These are phyloP conservation scores for Bujurquina vittata DNA, from an alignment of 2,113 vertebrate genomes.

Conservation along the genomic window DNA sequence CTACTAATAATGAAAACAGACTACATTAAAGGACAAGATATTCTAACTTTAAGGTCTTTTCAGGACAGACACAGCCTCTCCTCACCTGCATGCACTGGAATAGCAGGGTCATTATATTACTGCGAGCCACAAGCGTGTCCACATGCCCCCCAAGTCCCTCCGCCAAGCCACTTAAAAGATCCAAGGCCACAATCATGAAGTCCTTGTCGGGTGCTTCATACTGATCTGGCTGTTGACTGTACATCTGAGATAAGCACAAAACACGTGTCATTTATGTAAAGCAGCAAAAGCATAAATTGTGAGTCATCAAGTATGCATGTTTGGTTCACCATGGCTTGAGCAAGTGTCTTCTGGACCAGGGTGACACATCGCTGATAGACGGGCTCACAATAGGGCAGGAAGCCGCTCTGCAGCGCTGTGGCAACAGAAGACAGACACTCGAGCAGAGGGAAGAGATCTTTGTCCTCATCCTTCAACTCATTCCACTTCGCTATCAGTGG, in stretches of 20 bases:
- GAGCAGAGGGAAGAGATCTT: constrained; percentile 91
- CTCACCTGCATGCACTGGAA: constrained; percentile 97
- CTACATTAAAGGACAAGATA: fast-evolving
- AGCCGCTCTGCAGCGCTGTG: constrained; percentile 93
- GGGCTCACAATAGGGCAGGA: constrained; percentile 94
- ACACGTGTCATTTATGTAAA: not conserved
- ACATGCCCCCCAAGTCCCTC: constrained; percentile 92
- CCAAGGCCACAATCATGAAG: constrained; percentile 97
- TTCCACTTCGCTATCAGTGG: constrained; percentile 95
- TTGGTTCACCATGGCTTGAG: constrained; percentile 91
- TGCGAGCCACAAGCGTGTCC: constrained; percentile 91
- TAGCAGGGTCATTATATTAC: constrained; percentile 95
- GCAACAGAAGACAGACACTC: constrained; percentile 95
- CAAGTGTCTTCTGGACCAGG: constrained; percentile 92
- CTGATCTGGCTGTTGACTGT: constrained; percentile 94
- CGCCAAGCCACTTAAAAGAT: constrained; percentile 92
- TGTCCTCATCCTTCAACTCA: constrained; percentile 93
- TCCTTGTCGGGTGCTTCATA: constrained; percentile 97
- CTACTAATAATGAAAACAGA: not conserved
- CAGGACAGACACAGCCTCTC: not conserved
- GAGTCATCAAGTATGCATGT: not conserved
- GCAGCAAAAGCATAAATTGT: not conserved
- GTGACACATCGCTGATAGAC: constrained; percentile 97
- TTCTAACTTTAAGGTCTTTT: not conserved
- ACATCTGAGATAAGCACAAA: constrained; percentile 84